Evolutionary conservation across 2,113 vertebrate species (phyloP), one percentile per base, ranked within the genome.

Genomic region (Potamarius usumacintae): DNA sequence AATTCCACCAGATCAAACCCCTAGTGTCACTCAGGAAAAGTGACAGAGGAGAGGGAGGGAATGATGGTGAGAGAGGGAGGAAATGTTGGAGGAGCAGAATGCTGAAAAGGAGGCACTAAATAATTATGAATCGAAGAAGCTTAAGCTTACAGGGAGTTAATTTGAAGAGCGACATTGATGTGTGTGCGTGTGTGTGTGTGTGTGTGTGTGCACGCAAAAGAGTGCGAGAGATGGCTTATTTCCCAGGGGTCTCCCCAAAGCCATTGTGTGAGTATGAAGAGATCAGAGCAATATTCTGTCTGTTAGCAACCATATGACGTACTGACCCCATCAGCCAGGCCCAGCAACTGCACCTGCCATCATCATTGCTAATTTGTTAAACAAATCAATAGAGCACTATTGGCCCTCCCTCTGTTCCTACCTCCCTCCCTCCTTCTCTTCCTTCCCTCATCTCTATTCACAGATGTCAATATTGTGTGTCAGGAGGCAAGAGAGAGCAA

Each of bases 81-180:
- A 90, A n/a, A 83, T 52, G 42, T 79, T 25, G 85, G 62, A 27
- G 88, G 58, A 89, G 58, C 34, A 87, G 81, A n/a, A 83, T 53
- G 57, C 90, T 90, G 58, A 81, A 74, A 77, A 69, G 91, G 90
- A 92, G 90, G 90, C 93, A 80, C 92, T 94, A 94, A 95, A 95
- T 95, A 95, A 95, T 96, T 95, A 96, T 95, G 93, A 95, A 95
- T 94, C 94, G 67, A 92, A 90, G 92, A 90, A 94, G 93, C 93
- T 95, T 96, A 95, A 95, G 94, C 94, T 95, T 95, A 94, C 92
- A 92, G 94, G 92, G 94, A 96, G 94, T 96, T 96, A 95, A 96
- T 96, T 95, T 96, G 92, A 95, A 93, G 93, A 94, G 93, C 12
- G 84, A 79, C 72, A 85, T 48, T 86, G 82, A 83, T 86, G 81